Base-by-base conservation (phyloP, 2,113 vertebrate genomes). In the Sinocyclocheilus maitianheensis region DNA sequence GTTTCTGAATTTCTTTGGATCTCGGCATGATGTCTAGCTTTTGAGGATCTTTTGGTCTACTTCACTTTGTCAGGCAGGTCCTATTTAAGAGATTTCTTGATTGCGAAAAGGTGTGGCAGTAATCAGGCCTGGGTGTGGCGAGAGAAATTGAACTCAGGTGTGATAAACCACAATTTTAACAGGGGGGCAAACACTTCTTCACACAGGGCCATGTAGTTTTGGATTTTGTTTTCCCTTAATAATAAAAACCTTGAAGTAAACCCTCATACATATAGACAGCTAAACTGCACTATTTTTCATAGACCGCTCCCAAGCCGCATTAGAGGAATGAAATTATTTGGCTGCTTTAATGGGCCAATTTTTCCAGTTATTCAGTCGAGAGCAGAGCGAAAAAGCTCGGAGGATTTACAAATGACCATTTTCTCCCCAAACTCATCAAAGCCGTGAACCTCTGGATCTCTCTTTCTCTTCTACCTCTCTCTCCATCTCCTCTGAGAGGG, bases 401-500 rank as follows among this genome's bases (percentile, higher is more conserved):
- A 51, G 72, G 79, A 67, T 75, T 84, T 82, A 60, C 53, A 82
- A 81, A 75, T 86, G 79, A 76, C 60, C 53, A 34, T 48, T 53
- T 74, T 87, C 58, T 55, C 60, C 40, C 22, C n/a, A 18, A 72
- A 65, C 40, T 72, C 74, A 78, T 78, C 63, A 77, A 55, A 46
- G 71, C 84, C 9, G 22, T 53, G 34, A 78, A 51, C n/a, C 62
- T 79, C 40, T 74, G 46, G 5, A 53, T 26, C 60, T 55, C 60
- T 69, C 89, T 90, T 88, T 92, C 91, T 93, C 91, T 92, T 10
- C 2, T 88, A 87, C 83, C 43, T 85, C 83, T 89, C 82, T 8
- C 76, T 78, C 89, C 10, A 14, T 85, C 69, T 75, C 85, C 43
- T 78, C n/a, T 43, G 63, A 85, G 65, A 81, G 76, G 11, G 75